Conservation (phyloP, 2,113 vertebrate genomes). For the Irena cyanogastra region DNA sequence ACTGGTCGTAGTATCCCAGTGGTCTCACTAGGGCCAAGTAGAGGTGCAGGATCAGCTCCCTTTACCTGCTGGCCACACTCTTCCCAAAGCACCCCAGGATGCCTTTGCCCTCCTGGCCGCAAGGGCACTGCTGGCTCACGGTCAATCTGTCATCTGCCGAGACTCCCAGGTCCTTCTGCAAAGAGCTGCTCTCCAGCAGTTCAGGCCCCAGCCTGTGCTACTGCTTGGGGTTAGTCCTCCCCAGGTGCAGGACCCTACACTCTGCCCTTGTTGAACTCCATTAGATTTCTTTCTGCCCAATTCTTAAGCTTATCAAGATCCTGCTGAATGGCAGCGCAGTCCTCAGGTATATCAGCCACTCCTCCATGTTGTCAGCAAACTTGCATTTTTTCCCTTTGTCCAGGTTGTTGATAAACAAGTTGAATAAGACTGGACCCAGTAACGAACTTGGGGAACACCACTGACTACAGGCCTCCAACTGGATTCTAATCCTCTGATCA, state of each 20-base stretch:
- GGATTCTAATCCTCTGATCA: background rate
- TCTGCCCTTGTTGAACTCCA: background rate
- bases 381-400: background rate
- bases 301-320: background rate
- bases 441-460: background rate
- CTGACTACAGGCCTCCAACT: background rate
- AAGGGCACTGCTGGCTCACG: background rate
- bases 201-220: background rate
- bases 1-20: background rate
- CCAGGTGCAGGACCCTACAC: background rate
- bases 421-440: background rate
- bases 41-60: background rate
- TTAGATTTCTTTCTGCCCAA: background rate
- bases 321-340: background rate
- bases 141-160: background rate
- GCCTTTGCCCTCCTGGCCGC: background rate
- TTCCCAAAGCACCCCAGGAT: background rate
- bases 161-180: background rate
- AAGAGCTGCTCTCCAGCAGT: background rate
- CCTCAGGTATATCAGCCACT: background rate
- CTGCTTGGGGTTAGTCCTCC: background rate
- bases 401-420: background rate
- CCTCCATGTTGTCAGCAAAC: background rate
- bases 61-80: background rate
- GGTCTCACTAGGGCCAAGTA: fast-evolving